phyloP scores from a whole-genome alignment of 2,113 vertebrate species.

The Elephas maximus region DNA sequence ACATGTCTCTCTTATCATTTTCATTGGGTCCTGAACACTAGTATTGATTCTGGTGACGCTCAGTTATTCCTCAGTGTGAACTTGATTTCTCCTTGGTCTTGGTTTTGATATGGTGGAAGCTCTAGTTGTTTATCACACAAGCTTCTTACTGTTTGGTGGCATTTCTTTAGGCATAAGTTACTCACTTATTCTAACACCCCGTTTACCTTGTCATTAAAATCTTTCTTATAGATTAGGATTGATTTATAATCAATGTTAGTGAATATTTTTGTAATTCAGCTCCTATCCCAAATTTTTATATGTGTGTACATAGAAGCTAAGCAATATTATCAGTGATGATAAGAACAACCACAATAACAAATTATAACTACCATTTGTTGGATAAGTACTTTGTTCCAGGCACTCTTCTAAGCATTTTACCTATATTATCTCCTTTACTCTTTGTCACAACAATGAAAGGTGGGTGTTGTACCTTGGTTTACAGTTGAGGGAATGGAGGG shows the following conservation, averaged over 20 bases:
- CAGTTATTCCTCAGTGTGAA: not conserved
- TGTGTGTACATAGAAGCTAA: not conserved
- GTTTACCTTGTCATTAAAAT: not conserved
- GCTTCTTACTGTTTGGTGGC: not conserved
- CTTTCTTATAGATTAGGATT: not conserved
- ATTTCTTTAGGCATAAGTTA: not conserved
- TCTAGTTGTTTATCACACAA: not conserved
- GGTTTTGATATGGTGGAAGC: not conserved
- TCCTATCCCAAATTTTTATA: not conserved
- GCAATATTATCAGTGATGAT: not conserved
- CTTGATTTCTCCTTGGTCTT: constrained; percentile 29
- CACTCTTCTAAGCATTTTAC: not conserved
- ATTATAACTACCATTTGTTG: not conserved
- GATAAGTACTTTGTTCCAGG: not conserved
- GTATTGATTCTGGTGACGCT: not conserved
- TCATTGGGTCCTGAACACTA: not conserved
- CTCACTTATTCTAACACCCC: not conserved
- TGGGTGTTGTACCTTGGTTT: not conserved
- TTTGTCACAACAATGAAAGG: not conserved
- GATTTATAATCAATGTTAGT: not conserved
- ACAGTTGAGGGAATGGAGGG: not conserved
- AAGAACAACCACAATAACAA: not conserved
- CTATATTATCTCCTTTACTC: not conserved
- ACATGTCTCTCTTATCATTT: not conserved
- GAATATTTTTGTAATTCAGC: not conserved